These are phyloP conservation scores for Sepiola atlantica DNA, from an alignment of 2,888 invertebrate genomes.

Conservation along the genomic window DNA sequence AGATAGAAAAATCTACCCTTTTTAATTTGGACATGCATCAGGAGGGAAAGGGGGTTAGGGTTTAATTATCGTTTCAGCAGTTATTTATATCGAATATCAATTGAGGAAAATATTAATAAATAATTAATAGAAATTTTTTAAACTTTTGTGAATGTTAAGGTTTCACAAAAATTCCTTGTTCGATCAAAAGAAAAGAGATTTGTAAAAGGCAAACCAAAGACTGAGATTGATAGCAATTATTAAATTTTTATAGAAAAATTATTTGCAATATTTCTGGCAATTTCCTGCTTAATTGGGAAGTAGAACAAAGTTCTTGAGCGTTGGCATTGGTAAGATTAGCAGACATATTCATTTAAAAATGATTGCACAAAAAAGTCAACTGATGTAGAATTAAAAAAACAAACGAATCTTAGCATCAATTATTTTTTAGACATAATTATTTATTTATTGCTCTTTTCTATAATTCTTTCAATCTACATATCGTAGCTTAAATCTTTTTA, in stretches of 20 bases:
- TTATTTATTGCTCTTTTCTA: too few relatives aligned
- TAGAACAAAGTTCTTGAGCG: background rate
- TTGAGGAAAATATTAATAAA: background rate
- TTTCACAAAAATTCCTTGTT: too few relatives aligned
- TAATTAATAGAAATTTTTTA: too few relatives aligned
- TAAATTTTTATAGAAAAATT: background rate
- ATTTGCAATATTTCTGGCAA: constrained; percentile 14
- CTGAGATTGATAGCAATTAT: background rate
- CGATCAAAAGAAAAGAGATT: background rate
- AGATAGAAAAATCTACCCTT: too few relatives aligned
- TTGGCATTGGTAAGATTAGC: background rate
- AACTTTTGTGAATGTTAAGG: too few relatives aligned
- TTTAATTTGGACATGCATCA: background rate
- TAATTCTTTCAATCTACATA: too few relatives aligned
- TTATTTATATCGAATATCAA: background rate
- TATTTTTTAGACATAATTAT: too few relatives aligned
- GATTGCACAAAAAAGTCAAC: background rate
- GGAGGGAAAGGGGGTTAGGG: too few relatives aligned
- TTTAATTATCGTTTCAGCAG: background rate
- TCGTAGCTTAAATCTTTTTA: too few relatives aligned
- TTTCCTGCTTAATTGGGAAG: background rate
- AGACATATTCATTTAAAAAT: background rate
- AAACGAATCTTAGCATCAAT: background rate
- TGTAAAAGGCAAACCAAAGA: background rate
- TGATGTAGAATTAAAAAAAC: background rate